A percentile compares a stretch with the other conserved stretches of the same genome.
Conservation (phyloP, 2,888 invertebrate species). For the Thymelicus acteon region DNA sequence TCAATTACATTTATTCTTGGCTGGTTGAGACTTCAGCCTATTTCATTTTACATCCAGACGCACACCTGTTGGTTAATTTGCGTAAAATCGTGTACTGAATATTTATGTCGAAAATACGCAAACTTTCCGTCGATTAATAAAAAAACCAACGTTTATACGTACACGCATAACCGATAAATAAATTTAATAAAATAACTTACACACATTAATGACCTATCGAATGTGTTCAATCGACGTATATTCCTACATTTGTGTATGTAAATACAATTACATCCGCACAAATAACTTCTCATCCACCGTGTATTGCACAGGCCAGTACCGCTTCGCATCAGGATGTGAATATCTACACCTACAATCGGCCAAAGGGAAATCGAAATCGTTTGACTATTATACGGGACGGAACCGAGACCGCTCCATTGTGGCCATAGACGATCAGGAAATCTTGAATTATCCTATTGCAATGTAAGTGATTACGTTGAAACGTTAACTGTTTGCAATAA, state of each 20-base stretch:
- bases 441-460: conserved; percentile 61
- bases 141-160: background rate
- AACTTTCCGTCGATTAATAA: conserved; percentile 9
- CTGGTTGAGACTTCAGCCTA: conserved; percentile 30
- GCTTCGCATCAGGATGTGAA: conserved; percentile 34
- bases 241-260: too few relatives aligned
- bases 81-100: conserved; percentile 55
- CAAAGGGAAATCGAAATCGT: conserved; percentile 38
- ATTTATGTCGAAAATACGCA: conserved; percentile 47
- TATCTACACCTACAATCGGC: conserved; percentile 39
- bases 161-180: too few relatives aligned
- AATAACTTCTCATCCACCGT: conserved; percentile 16
- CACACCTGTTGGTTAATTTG: conserved; percentile 68
- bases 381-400: conserved; percentile 58
- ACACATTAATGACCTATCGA: too few relatives aligned
- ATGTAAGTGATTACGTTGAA: conserved; percentile 52
- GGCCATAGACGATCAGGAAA: conserved; percentile 54
- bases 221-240: too few relatives aligned
- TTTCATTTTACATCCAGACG: conserved; percentile 27
- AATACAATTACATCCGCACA: background rate
- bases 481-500: conserved; percentile 33
- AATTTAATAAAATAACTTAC: too few relatives aligned
- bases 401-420: conserved; percentile 56
- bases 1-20: conserved; percentile 21
- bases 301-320: conserved; percentile 34